These are phyloP conservation scores for Eleutherodactylus coqui DNA, from an alignment of 2,797 vertebrate genomes.

Conservation along the genomic window DNA sequence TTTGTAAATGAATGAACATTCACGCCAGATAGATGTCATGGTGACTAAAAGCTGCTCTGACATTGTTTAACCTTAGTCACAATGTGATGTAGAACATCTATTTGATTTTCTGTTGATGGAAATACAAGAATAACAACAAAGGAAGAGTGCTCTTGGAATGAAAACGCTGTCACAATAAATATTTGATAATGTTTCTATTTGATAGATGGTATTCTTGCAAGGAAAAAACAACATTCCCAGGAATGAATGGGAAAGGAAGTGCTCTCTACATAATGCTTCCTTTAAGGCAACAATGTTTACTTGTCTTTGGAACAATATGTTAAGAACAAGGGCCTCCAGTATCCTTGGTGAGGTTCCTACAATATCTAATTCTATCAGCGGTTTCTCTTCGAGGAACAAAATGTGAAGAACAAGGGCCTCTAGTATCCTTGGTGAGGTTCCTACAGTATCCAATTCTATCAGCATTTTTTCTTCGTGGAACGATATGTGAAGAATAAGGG, in stretches of 20 bases:
- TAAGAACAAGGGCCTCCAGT: constrained; percentile 1
- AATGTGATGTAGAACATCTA: constrained; percentile 33
- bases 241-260: constrained; percentile 18
- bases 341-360: constrained; percentile 32
- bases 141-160: constrained; percentile 56
- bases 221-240: constrained; percentile 36
- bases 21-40: neutral
- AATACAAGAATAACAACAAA: constrained; percentile 44
- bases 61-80: constrained; percentile 40
- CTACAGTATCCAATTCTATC: neutral
- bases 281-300: constrained; percentile 42
- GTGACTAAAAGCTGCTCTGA: constrained; percentile 30
- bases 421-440: constrained; percentile 30
- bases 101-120: constrained; percentile 50
- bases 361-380: neutral
- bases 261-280: neutral
- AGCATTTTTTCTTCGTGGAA: neutral
- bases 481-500: constrained; percentile 18
- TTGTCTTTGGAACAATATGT: constrained; percentile 23
- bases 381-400: constrained; percentile 21
- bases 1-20: constrained; percentile 15
- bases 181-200: constrained; percentile 57
- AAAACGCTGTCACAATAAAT: constrained; percentile 50
- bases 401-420: neutral
- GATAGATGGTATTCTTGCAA: neutral